Conservation (phyloP, 2,888 invertebrate species). For the Peribatodes rhomboidaria region DNA sequence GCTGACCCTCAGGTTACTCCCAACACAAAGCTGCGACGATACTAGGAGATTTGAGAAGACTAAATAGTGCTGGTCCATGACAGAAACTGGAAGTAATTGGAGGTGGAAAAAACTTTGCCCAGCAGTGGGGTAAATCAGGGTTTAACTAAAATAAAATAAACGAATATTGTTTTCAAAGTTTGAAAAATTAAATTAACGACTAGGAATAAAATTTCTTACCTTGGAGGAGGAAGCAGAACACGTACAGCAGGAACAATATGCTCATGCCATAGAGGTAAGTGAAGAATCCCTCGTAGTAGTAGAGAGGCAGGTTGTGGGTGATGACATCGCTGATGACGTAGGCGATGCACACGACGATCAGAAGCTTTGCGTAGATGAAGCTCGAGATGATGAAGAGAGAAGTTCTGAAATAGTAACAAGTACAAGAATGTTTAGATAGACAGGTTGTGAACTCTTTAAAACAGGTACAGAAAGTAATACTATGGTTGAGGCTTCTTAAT, state of each 20-base stretch:
- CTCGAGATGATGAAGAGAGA: slow-evolving; percentile 98
- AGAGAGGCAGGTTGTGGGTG: slow-evolving; percentile 95
- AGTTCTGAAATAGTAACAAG: slow-evolving; percentile 93
- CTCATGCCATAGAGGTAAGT: slow-evolving; percentile 97
- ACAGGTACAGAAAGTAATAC: too few relatives aligned
- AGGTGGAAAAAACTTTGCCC: too few relatives aligned
- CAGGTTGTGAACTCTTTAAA: not conserved
- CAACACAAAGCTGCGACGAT: too few relatives aligned
- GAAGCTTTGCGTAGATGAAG: slow-evolving; percentile 97
- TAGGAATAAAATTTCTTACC: slow-evolving; percentile 72
- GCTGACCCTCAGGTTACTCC: too few relatives aligned
- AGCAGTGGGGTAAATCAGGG: too few relatives aligned
- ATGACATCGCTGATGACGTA: slow-evolving; percentile 98
- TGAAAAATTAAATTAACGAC: not conserved
- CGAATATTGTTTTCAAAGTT: not conserved
- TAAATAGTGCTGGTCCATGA: too few relatives aligned
- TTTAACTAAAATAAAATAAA: too few relatives aligned
- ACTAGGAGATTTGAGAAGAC: too few relatives aligned
- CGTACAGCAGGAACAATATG: slow-evolving; percentile 96
- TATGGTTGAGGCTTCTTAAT: too few relatives aligned
- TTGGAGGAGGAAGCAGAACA: slow-evolving; percentile 97
- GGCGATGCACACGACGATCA: slow-evolving; percentile 97
- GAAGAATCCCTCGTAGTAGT: slow-evolving; percentile 98
- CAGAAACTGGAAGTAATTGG: too few relatives aligned
- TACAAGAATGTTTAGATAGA: too few relatives aligned